Base-by-base conservation (phyloP, 2,797 vertebrate species). In the Astyanax mexicanus region DNA sequence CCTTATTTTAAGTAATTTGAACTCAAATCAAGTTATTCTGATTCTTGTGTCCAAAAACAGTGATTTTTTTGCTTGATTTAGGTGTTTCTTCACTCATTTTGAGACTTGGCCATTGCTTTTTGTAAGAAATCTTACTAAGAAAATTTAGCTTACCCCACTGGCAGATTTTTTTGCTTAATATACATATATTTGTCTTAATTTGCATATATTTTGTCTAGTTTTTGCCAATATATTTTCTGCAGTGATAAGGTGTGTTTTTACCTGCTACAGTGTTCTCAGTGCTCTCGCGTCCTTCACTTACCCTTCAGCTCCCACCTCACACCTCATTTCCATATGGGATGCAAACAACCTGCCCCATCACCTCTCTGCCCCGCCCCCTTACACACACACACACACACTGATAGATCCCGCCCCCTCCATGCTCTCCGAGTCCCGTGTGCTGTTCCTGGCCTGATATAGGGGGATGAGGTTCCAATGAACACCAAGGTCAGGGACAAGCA, bases 401-500 rank as follows among this genome's bases (percentile, higher is more conserved):
- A 49, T 37, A 71, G 29, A 37, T 52, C 21, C 45, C 62, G 1
- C 27, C 8, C 71, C 27, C 35, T 32, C 27, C 27, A 27, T 10
- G 27, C 17, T 35, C 4, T 61, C 60, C 29, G 25, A 61, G 35
- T 35, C 38, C 49, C 11, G 15, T 23, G 9, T 86, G 71, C 11
- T 84, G 84, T 52, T 64, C 79, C 82, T 52, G 52, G 37, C 19
- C 84, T 92, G 92, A 92, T 93, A 83, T 91, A 91, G 83, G 88
- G 84, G 84, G 86, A 79, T 82, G 81, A 87, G 89, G 90, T 93
- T 91, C 91, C 86, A 89, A 91, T 94, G 93, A 89, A 92, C 92
- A 91, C 89, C 90, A 92, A 94, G 93, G 95, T 96, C 95, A 93
- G 88, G 88, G 90, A 92, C 93, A 72, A 90, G 89, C 93, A 94